Percentiles rank a stretch among this genome's conserved stretches.
phyloP scores from a whole-genome alignment of 2,113 vertebrate genomes.

The Nyctibius bracteatus region DNA sequence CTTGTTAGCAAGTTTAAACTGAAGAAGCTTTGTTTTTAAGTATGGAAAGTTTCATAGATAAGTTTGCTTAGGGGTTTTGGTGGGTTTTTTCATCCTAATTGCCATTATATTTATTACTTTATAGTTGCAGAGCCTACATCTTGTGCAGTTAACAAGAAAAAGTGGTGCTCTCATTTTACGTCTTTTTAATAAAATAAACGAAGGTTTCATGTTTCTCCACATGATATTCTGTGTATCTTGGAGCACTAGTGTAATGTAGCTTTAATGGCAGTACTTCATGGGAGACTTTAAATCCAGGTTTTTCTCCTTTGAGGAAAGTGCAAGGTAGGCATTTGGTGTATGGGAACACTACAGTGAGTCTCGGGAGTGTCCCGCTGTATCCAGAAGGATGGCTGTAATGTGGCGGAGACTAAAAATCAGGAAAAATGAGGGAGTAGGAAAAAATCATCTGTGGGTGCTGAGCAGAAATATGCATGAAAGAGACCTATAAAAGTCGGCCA shows the following conservation, averaged over 20 bases:
- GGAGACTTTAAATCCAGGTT: neutral
- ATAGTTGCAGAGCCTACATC: neutral
- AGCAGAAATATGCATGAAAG: neutral
- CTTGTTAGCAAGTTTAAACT: neutral
- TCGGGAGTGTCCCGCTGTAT: neutral
- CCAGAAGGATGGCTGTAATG: neutral
- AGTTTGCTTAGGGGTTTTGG: neutral
- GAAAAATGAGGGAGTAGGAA: neutral
- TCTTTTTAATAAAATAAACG: neutral
- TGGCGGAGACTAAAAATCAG: neutral
- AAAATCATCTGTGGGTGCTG: neutral
- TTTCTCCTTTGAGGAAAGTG: neutral
- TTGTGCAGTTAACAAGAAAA: neutral
- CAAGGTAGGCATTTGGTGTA: neutral
- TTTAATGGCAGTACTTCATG: neutral
- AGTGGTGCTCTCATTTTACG: neutral
- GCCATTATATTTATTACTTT: neutral
- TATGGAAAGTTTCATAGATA: neutral
- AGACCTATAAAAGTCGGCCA: neutral
- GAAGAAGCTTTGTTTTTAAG: neutral
- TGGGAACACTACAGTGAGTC: neutral
- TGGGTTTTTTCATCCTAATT: neutral
- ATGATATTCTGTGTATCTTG: constrained; percentile 16
- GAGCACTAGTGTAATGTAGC: neutral
- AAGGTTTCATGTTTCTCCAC: constrained; percentile 49